phyloP scores from a whole-genome alignment of 1,140 invertebrate genomes.

The Drosophila ambigua region DNA sequence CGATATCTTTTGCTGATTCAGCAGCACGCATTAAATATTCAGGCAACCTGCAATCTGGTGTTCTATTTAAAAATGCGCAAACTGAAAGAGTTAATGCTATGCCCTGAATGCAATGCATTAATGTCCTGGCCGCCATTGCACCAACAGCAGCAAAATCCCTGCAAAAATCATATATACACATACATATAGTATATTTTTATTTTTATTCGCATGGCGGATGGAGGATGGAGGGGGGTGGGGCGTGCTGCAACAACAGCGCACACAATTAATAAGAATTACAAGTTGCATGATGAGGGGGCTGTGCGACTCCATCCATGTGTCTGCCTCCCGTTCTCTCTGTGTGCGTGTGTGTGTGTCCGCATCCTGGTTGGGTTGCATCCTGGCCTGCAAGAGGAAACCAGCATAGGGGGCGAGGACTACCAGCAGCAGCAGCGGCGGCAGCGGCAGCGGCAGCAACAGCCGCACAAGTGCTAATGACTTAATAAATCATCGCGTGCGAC shows the following conservation, averaged over 20 bases:
- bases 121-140: constrained; percentile 30
- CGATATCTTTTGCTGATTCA: too few relatives aligned
- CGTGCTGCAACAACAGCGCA: constrained; percentile 35
- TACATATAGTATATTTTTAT: not conserved
- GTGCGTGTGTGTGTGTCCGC: constrained; percentile 27
- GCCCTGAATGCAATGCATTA: constrained; percentile 40
- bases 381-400: constrained; percentile 22
- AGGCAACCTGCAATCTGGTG: constrained; percentile 37
- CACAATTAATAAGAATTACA: constrained; percentile 84
- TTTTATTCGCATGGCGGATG: too few relatives aligned
- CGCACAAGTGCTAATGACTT: constrained; percentile 83
- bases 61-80: constrained; percentile 51
- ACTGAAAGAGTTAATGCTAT: constrained; percentile 49
- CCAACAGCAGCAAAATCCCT: constrained; percentile 9
- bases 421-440: constrained; percentile 28
- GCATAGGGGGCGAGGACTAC: constrained; percentile 27
- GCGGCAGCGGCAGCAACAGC: constrained; percentile 46
- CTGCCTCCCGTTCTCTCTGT: not conserved
- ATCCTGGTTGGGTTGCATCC: constrained; percentile 31
- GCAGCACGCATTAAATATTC: constrained; percentile 30
- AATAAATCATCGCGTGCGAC: constrained; percentile 83
- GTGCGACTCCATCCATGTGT: not conserved
- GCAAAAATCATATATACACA: constrained; percentile 27
- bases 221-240: not conserved
- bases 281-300: constrained; percentile 60